phyloP scores from a whole-genome alignment of 2,113 vertebrate genomes.

The Nycticryphes semicollaris region DNA sequence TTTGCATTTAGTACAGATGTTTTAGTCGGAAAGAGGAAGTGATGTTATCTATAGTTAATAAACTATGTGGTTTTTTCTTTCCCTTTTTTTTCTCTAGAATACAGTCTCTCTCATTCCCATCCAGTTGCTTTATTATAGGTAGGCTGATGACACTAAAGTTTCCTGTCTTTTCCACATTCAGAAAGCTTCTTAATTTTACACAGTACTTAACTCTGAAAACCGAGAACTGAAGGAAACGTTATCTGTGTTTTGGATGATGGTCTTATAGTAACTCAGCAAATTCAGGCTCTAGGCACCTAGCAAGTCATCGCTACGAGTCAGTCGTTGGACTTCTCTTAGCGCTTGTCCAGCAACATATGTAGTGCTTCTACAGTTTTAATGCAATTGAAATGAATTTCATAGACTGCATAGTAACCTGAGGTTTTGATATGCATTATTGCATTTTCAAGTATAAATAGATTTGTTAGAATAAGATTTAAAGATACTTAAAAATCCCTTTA shows the following conservation, averaged over 20 bases:
- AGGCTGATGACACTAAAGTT: background rate
- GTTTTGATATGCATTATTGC: background rate
- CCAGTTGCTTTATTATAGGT: background rate
- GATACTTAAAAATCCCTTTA: background rate
- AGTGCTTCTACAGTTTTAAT: background rate
- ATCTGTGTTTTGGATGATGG: background rate
- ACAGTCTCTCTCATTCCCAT: background rate
- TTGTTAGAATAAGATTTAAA: background rate
- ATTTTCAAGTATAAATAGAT: background rate
- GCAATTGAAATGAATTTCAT: background rate
- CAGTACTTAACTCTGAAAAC: background rate
- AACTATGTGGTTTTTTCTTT: background rate
- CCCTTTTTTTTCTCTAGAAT: background rate
- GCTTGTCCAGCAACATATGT: background rate
- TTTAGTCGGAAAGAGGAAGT: constrained; percentile 26
- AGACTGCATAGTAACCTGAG: accelerated
- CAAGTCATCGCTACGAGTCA: background rate
- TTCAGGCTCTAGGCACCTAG: background rate
- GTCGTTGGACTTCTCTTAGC: background rate
- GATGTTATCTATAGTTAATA: background rate
- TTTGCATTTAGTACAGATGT: background rate
- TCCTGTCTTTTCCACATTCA: background rate
- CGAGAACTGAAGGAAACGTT: background rate
- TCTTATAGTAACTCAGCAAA: background rate
- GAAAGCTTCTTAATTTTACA: background rate